A percentile compares a stretch with the other conserved stretches of the same genome.
phyloP scores from a whole-genome alignment of 1,140 invertebrate genomes.

The Ceratitis capitata region DNA sequence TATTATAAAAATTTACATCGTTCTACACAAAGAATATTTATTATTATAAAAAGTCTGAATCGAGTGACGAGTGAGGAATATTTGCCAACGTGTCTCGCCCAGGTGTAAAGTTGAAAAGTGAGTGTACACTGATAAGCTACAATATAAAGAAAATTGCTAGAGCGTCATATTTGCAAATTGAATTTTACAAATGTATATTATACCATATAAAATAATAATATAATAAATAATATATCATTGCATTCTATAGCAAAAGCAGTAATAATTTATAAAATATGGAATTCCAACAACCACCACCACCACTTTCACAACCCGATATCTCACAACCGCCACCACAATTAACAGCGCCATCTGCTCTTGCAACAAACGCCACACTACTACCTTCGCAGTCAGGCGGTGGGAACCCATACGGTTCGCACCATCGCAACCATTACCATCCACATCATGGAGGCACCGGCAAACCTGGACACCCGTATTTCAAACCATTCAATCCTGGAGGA shows the following conservation, averaged over 20 bases:
- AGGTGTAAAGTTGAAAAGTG: not conserved
- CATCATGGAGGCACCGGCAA: slow-evolving; percentile 56
- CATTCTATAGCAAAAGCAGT: not conserved
- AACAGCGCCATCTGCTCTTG: slow-evolving; percentile 58
- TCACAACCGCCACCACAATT: slow-evolving; percentile 59
- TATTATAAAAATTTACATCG: not conserved
- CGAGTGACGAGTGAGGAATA: not conserved
- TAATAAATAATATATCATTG: no score
- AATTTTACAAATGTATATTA: not conserved
- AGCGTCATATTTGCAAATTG: not conserved
- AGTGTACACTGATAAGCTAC: not conserved
- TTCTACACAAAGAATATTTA: not conserved
- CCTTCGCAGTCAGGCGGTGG: slow-evolving; percentile 52
- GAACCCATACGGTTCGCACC: slow-evolving; percentile 10
- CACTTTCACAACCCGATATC: slow-evolving; percentile 52
- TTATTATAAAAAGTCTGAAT: not conserved
- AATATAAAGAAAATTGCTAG: not conserved
- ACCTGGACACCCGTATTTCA: slow-evolving; percentile 60
- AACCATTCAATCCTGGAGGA: slow-evolving; percentile 58
- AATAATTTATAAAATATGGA: slow-evolving; percentile 38
- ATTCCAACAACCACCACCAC: slow-evolving; percentile 33
- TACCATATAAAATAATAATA: no score
- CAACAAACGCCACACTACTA: slow-evolving; percentile 57
- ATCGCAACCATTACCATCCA: slow-evolving; percentile 55
- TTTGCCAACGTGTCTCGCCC: not conserved